Conservation (phyloP, 2,888 invertebrate species). For the Chrysodeixis includens region DNA sequence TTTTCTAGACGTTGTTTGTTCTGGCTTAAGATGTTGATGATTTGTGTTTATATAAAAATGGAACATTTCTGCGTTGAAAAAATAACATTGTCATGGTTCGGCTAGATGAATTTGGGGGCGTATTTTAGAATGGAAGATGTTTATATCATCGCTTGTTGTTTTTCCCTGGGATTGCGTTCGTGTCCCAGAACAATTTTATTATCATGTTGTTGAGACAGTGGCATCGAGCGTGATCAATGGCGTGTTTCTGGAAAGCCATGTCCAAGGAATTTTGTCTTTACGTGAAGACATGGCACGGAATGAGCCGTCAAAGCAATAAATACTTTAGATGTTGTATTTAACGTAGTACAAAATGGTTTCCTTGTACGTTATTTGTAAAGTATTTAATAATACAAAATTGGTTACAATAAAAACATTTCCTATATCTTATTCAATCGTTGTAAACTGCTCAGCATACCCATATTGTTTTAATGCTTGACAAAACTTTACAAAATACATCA, state of each 20-base stretch:
- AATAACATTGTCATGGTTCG: conserved; percentile 46
- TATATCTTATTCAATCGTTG: too few species aligned
- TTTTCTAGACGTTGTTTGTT: conserved; percentile 53
- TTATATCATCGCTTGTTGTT: conserved; percentile 46
- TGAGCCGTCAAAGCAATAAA: conserved; percentile 1
- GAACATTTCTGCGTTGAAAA: conserved; percentile 38
- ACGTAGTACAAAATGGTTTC: too few species aligned
- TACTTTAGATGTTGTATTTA: not conserved
- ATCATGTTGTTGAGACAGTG: conserved; percentile 52
- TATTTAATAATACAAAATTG: too few species aligned
- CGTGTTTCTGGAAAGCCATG: conserved; percentile 26
- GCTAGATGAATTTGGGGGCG: conserved; percentile 36
- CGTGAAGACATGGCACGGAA: not conserved
- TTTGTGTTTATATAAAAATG: conserved; percentile 45
- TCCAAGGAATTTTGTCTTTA: conserved; percentile 11
- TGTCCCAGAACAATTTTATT: conserved; percentile 50
- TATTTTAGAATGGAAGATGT: conserved; percentile 50
- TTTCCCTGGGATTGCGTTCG: conserved; percentile 39
- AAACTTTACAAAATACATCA: too few species aligned
- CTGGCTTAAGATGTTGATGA: conserved; percentile 31
- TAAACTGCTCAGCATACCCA: too few species aligned
- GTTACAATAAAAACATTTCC: too few species aligned
- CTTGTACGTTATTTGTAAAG: too few species aligned
- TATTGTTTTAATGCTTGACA: too few species aligned
- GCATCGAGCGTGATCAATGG: conserved; percentile 29